These are phyloP conservation scores for Melieria crassipennis DNA, from an alignment of 2,888 invertebrate species.

Conservation along the genomic window DNA sequence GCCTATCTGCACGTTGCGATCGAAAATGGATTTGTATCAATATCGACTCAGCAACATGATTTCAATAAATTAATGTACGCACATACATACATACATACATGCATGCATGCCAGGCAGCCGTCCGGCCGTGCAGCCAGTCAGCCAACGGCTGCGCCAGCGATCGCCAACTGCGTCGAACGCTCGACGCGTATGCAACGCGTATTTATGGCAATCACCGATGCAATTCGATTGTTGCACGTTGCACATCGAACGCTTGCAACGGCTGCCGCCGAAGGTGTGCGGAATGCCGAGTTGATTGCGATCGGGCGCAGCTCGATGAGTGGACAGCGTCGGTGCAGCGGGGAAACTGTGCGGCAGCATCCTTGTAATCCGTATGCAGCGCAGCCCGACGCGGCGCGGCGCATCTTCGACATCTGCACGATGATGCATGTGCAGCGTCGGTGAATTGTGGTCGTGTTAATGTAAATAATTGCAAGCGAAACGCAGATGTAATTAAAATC, in stretches of 20 bases:
- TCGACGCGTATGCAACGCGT: constrained; percentile 17
- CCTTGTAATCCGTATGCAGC: not conserved
- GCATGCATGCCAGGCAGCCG: not conserved
- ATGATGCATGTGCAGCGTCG: constrained; percentile 62
- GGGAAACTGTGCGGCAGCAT: not conserved
- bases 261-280: constrained; percentile 18
- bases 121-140: constrained; percentile 12
- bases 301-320: not conserved
- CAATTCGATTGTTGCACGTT: constrained; percentile 11
- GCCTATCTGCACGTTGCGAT: constrained; percentile 46
- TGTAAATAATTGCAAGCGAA: constrained; percentile 63
- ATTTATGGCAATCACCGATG: not conserved
- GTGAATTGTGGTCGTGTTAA: constrained; percentile 65
- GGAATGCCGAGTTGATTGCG: constrained; percentile 27
- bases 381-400: too few species aligned
- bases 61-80: constrained; percentile 66
- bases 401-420: constrained; percentile 32
- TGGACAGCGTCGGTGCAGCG: constrained; percentile 16
- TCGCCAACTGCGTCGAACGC: constrained; percentile 22
- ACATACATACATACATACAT: constrained; percentile 28
- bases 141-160: constrained; percentile 27
- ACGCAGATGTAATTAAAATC: constrained; percentile 60
- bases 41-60: constrained; percentile 66
- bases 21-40: constrained; percentile 66
- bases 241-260: not conserved